phyloP scores from a whole-genome alignment of 2,113 vertebrate species.

The Nanorana parkeri region DNA sequence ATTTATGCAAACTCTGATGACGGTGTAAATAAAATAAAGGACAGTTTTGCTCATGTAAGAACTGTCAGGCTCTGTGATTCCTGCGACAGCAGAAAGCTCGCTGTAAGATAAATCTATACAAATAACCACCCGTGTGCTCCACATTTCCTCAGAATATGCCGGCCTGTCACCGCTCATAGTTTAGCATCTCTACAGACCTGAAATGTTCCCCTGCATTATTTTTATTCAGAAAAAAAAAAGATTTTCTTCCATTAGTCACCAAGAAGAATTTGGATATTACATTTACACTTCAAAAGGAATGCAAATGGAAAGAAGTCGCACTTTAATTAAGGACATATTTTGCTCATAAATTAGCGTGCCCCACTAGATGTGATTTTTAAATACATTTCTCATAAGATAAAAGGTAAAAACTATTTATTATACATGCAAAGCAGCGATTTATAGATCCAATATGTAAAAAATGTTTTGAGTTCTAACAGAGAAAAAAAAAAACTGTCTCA shows the following conservation, averaged over 20 bases:
- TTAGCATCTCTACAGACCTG: conserved; percentile 3
- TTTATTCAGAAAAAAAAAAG: conserved; percentile 19
- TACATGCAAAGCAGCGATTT: conserved; percentile 5
- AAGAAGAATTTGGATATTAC: conserved; percentile 4
- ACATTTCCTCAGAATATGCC: conserved; percentile 3
- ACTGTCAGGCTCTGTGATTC: conserved; percentile 21
- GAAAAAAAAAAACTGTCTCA: too few relatives aligned
- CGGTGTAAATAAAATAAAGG: conserved; percentile 20
- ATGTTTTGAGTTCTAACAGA: background rate
- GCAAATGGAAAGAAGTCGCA: conserved; percentile 8
- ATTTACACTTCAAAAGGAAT: conserved; percentile 49
- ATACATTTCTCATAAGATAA: conserved; percentile 28
- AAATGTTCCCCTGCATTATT: conserved; percentile 5
- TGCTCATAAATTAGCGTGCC: conserved; percentile 17
- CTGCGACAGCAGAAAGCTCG: conserved; percentile 3
- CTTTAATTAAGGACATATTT: conserved; percentile 34
- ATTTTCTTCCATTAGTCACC: conserved; percentile 42
- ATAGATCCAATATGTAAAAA: background rate
- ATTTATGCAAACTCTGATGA: conserved; percentile 45
- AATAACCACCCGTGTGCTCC: conserved; percentile 20
- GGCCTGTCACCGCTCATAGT: background rate
- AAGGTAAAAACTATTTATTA: conserved; percentile 6
- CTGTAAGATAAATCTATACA: background rate
- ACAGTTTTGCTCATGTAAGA: background rate
- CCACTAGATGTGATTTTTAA: conserved; percentile 13